Evolutionary conservation across 1,140 invertebrate genomes (phyloP), one percentile per base, ranked within the genome.

Genomic region (Agraylea sexmaculata): DNA sequence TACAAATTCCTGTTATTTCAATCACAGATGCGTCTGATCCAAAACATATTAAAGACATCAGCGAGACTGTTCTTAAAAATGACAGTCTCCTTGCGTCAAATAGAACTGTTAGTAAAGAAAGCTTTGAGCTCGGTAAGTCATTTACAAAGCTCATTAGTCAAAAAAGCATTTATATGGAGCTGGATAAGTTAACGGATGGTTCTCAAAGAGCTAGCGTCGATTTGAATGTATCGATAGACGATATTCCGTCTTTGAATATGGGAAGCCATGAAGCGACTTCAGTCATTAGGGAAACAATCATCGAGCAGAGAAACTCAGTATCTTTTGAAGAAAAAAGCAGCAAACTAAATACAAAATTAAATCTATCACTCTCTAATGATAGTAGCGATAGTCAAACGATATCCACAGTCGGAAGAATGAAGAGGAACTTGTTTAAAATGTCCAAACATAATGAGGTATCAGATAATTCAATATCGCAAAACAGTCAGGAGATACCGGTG

Each of bases 211-310:
- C 39, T 23, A 43, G 37, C 3, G 37, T 45, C 30, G 47, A 49
- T 41, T 17, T 49, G 10, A 39, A 45, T 43, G 43, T 49, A 30
- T 49, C 47, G 2, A 46, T 49, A 10, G 47, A 49, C 37, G 47
- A 49, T 30, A 32, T 49, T 3, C 47, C 47, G 8, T 16, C n/a
- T 35, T 17, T 42, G 2, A 17, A 36, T 30, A 32, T 27, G n/a
- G 6, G 23, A 12, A 19, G 25, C 30, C 5, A 30, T 28, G 40
- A 49, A 17, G 19, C 34, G 17, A 39, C 33, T 12, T 19, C 29
- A 10, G 40, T 22, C 5, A 38, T 42, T 4, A 38, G 20, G 23
- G 37, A 34, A 21, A 33, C 19, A 11, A 2, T 39, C 11, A n/a
- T n/a, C n/a, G n/a, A n/a, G n/a, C n/a, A n/a, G n/a, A n/a, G n/a